These are phyloP conservation scores for Atethmia centrago DNA, from an alignment of 2,888 invertebrate species.

Conservation along the genomic window DNA sequence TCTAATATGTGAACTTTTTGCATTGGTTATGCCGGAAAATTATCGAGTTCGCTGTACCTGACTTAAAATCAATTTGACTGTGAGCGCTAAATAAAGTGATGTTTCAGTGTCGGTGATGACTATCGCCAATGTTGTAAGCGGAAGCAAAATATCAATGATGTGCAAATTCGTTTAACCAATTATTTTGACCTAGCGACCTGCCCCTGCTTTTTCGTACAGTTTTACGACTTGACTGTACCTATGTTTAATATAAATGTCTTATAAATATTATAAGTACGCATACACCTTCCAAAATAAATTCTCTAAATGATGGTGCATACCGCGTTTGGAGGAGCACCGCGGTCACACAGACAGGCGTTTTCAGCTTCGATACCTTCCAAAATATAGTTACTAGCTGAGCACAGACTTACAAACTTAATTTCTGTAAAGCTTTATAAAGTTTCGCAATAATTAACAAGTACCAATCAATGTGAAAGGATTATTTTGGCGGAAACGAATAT, in stretches of 20 bases:
- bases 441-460: neutral
- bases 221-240: no score
- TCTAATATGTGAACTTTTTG: no score
- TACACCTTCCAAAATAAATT: no score
- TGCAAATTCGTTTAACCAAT: no score
- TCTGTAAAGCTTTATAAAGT: neutral
- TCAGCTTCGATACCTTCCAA: neutral
- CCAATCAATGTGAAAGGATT: slow-evolving; percentile 49
- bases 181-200: no score
- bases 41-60: neutral
- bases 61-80: slow-evolving; percentile 20
- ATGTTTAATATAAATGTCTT: no score
- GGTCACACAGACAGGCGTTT: no score
- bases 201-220: no score
- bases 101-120: neutral
- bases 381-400: neutral
- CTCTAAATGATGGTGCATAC: no score
- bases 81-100: slow-evolving; percentile 6
- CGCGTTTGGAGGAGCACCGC: no score
- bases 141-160: no score
- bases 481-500: slow-evolving; percentile 43
- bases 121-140: neutral
- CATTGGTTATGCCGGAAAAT: slow-evolving; percentile 9
- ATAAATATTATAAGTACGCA: no score
- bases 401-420: neutral